Conservation (phyloP, 2,113 vertebrate species). For the Chaetura pelagica region DNA sequence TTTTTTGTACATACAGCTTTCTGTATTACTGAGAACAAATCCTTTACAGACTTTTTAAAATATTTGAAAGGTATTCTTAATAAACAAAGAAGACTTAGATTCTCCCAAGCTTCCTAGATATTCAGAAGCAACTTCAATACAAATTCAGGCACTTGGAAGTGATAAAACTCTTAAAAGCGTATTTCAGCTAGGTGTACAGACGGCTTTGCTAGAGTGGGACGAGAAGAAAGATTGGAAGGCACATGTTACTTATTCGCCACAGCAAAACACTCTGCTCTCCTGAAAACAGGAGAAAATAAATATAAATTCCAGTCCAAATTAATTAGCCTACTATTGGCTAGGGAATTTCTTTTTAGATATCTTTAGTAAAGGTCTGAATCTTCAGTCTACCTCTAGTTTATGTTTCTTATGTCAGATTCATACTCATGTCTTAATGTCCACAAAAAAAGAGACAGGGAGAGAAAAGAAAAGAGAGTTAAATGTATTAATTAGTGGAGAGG, state of each 20-base stretch:
- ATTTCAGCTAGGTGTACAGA: rapidly evolving
- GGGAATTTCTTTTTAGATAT: neutral
- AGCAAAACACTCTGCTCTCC: neutral
- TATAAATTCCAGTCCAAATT: neutral
- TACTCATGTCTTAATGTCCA: neutral
- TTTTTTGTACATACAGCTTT: neutral
- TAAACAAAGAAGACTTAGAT: neutral
- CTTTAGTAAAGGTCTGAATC: neutral
- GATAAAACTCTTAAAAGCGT: rapidly evolving
- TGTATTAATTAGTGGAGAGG: neutral
- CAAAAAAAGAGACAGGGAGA: neutral
- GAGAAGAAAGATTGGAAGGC: neutral
- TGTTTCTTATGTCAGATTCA: neutral
- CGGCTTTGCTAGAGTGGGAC: neutral
- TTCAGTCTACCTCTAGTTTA: neutral
- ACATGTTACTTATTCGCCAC: neutral
- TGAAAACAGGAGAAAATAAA: neutral
- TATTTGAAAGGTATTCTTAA: rapidly evolving
- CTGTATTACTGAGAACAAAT: neutral
- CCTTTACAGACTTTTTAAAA: neutral
- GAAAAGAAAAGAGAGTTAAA: neutral
- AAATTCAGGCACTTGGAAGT: rapidly evolving
- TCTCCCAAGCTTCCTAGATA: neutral
- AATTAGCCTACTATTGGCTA: neutral
- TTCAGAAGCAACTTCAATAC: neutral